phyloP scores from a whole-genome alignment of 2,797 vertebrate genomes.

The Knipowitschia caucasica region DNA sequence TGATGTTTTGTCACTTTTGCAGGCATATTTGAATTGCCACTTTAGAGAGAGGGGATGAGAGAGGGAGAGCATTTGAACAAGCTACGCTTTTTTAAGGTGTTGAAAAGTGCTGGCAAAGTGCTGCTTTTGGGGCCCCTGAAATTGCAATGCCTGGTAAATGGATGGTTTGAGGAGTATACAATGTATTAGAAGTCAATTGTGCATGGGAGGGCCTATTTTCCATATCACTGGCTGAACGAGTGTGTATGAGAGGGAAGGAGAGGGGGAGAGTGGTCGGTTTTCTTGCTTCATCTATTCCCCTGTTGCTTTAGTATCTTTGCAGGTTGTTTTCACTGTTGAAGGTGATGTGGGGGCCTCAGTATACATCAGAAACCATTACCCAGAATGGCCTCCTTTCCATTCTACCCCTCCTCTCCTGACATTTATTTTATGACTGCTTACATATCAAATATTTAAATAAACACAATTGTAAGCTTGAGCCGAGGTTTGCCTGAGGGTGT shows the following conservation, averaged over 20 bases:
- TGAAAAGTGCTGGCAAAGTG: constrained; percentile 61
- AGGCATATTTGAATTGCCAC: constrained; percentile 51
- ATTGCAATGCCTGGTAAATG: constrained; percentile 67
- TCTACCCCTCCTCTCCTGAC: constrained; percentile 65
- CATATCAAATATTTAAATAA: constrained; percentile 84
- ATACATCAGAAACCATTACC: constrained; percentile 72
- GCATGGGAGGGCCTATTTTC: constrained; percentile 69
- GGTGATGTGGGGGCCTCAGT: constrained; percentile 41
- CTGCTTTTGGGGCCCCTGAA: constrained; percentile 63
- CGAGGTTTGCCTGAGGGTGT: constrained; percentile 55
- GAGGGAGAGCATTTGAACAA: constrained; percentile 37
- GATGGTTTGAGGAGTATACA: constrained; percentile 66
- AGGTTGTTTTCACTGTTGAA: constrained; percentile 28
- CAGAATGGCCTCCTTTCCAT: constrained; percentile 65
- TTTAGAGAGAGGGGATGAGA: constrained; percentile 28
- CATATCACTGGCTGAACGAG: constrained; percentile 59
- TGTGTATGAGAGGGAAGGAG: constrained; percentile 16
- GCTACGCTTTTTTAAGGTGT: constrained; percentile 46
- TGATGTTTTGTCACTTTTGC: constrained; percentile 44
- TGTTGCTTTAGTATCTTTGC: constrained; percentile 49
- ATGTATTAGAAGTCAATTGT: constrained; percentile 74
- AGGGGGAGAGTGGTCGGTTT: constrained; percentile 17
- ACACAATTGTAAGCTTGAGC: constrained; percentile 59
- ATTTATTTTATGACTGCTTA: constrained; percentile 80
- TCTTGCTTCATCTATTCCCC: constrained; percentile 44